Evolutionary conservation across 2,888 invertebrate species (phyloP).

Genomic region (Atrina japonica): DNA sequence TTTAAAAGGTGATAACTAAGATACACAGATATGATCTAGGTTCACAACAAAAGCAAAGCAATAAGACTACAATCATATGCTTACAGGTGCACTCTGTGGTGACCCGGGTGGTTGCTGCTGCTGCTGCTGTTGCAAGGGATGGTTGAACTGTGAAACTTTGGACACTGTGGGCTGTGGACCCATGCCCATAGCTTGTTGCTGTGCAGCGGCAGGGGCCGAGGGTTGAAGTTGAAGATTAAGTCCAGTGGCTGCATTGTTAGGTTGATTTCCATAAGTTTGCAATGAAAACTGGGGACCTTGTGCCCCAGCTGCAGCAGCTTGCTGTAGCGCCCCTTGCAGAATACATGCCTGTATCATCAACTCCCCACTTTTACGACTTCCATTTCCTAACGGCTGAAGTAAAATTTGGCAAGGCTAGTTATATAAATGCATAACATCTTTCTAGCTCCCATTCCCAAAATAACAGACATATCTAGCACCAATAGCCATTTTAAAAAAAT

Average conservation of each 20-base stretch:
- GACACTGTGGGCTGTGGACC: constrained; percentile 51
- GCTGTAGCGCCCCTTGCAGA: constrained; percentile 69
- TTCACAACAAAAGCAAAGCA: background rate
- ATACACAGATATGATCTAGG: no score
- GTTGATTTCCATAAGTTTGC: constrained; percentile 72
- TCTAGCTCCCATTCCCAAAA: no score
- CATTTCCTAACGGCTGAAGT: constrained; percentile 38
- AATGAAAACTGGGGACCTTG: constrained; percentile 61
- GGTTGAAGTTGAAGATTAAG: constrained; percentile 64
- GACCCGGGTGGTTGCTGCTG: constrained; percentile 62
- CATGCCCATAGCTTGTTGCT: constrained; percentile 54
- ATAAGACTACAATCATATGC: constrained; percentile 23
- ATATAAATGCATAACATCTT: background rate
- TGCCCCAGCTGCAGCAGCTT: constrained; percentile 70
- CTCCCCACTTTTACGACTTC: constrained; percentile 50
- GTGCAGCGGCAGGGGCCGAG: constrained; percentile 49
- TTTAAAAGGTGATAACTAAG: no score
- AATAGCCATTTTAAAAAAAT: no score
- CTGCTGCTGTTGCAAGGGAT: constrained; percentile 43
- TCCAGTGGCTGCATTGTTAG: constrained; percentile 49
- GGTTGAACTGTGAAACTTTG: constrained; percentile 55
- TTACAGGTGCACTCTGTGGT: constrained; percentile 64
- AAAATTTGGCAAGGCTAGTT: constrained; percentile 4
- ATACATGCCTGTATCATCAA: constrained; percentile 58
- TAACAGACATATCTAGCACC: no score